Evolutionary conservation across 2,113 vertebrate genomes (phyloP), one percentile per base, ranked within the genome.

Genomic region (Chrysemys picta): DNA sequence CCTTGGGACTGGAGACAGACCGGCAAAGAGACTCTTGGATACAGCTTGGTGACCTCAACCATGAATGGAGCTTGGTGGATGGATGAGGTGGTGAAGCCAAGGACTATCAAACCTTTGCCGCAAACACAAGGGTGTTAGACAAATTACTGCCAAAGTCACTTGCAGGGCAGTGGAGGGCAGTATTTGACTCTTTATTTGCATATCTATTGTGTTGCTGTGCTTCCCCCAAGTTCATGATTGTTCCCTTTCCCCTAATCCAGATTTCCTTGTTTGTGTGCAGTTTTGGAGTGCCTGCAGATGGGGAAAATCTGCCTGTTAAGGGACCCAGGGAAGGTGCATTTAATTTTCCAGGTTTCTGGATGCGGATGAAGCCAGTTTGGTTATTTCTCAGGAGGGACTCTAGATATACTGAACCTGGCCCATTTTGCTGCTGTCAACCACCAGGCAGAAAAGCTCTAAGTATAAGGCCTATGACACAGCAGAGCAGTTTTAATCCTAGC

Each of bases 61-160:
- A 8, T 3, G 5, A 84, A 14, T 31, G 75, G 47, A 35, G 3
- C 72, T 84, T 87, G 0, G 0, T 88, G 75, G 4, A 10, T 16
- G 25, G 59, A 50, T 85, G 84, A 88, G 0, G 0, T 69, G 25
- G 38, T 80, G 50, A 65, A 79, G 92, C 65, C 52, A 86, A 88
- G 62, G 0, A 29, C 62, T 72, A 31, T n/a, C 87, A 69, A 29
- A 59, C 45, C 25, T 9, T 21, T 80, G 22, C 21, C 56, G 95
- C 11, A 50, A 85, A 53, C 38, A 82, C 45, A n/a, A 88, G n/a
- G 29, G 27, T 49, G 88, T 69, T 42, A 92, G 59, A 57, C 8
- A 9, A 9, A 13, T 82, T 89, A 69, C 29, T 80, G 6, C 69
- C 35, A 72, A 83, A 85, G 45, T 59, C 84, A 83, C 2, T 1